Percentiles rank a stretch among this genome's conserved stretches.
phyloP scores from a whole-genome alignment of 2,797 vertebrate species.

The Distichodus sexfasciatus region DNA sequence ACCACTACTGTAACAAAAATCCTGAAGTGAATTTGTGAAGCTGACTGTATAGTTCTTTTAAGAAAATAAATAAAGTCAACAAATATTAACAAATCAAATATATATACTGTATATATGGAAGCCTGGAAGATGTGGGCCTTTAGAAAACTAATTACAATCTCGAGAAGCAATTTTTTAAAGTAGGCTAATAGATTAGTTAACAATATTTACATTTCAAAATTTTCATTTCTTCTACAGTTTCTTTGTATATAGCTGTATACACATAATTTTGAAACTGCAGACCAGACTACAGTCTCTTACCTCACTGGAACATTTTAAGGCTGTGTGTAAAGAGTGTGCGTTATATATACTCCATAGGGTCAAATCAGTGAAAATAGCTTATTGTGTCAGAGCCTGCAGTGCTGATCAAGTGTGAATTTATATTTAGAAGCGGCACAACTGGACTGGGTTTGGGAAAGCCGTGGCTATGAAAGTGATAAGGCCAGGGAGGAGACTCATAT shows the following conservation, averaged over 20 bases:
- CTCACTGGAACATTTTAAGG: conserved; percentile 7
- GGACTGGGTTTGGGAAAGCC: conserved; percentile 71
- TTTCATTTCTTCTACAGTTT: too few relatives aligned
- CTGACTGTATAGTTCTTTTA: too few relatives aligned
- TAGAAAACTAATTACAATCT: conserved; percentile 4
- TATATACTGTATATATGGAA: too few relatives aligned
- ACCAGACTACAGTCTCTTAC: not conserved
- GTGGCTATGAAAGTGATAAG: conserved; percentile 73
- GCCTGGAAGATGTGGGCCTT: not conserved
- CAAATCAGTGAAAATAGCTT: conserved; percentile 63
- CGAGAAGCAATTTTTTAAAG: too few relatives aligned
- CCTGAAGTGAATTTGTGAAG: too few relatives aligned
- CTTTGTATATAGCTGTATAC: not conserved
- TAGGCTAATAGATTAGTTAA: too few relatives aligned
- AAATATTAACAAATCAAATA: too few relatives aligned
- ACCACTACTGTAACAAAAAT: too few relatives aligned
- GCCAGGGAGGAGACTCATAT: conserved; percentile 74
- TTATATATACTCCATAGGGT: conserved; percentile 36
- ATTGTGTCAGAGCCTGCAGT: conserved; percentile 61
- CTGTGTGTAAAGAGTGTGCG: not conserved
- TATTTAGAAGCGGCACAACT: conserved; percentile 76
- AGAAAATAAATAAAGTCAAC: too few relatives aligned
- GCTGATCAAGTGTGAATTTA: conserved; percentile 68
- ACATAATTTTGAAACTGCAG: not conserved
- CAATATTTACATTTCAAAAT: too few relatives aligned